Evolutionary conservation across 2,113 vertebrate species (phyloP), one percentile per base, ranked within the genome.

Genomic region (Irena cyanogastra): DNA sequence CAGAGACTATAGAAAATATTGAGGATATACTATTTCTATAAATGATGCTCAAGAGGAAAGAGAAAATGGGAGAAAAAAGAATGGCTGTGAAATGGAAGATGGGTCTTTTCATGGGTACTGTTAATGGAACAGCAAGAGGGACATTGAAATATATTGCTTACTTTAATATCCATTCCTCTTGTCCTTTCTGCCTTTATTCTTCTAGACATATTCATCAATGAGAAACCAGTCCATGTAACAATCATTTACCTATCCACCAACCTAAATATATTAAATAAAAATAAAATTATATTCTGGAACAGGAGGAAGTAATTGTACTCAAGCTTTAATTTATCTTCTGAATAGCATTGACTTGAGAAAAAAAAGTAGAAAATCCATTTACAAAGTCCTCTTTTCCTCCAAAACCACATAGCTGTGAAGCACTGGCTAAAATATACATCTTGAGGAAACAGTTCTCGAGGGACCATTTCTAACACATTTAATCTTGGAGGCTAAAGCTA

Each of bases 1-100:
- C 90, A 95, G 86, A 86, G 39, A 63, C 68, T 78, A 89, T 9
- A 81, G 72, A 92, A 93, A 95, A 87, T 92, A 87, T 59, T 93
- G 90, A 87, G 76, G 53, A 70, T 86, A 66, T 71, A 75, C 33
- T 80, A 70, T 75, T 94, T 82, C 69, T 82, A 35, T 27, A 89
- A 96, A 84, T 45, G 75, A 76, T 89, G 64, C 56, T 82, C 60
- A 41, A 78, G 88, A 77, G 81, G 33, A 12, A 81, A 94, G 72
- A 86, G 27, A 35, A 87, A 93, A 96, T 50, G 42, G 59, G 53
- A 83, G 44, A 41, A 63, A 89, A 94, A 95, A 81, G 79, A 84
- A 79, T 28, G 28, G 21, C 80, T 70, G 37, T 82, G 78, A 88
- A 93, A 87, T 69, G 61, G 85, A 93, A 89, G 61, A 94, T 84